phyloP scores from a whole-genome alignment of 1,140 invertebrate genomes.

The Ruditapes philippinarum region DNA sequence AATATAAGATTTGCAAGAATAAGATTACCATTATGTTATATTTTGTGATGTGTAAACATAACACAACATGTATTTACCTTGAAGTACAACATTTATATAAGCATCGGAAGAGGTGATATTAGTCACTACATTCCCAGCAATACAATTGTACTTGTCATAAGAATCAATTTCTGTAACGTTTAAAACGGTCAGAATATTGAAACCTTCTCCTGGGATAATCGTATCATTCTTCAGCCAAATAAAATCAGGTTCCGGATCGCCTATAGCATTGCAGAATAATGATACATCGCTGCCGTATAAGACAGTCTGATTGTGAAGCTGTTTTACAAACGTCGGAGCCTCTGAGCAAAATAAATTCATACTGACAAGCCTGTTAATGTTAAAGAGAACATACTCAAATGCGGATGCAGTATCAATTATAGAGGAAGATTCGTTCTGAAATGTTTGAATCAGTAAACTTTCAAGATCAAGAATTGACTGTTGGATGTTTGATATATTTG shows the following conservation, averaged over 20 bases:
- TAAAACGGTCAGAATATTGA: neutral
- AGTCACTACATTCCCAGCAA: too few relatives aligned
- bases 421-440: too few relatives aligned
- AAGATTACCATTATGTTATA: too few relatives aligned
- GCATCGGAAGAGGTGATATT: slow-evolving; percentile 13
- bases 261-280: neutral
- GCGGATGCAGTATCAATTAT: neutral
- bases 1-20: too few relatives aligned
- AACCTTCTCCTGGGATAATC: neutral
- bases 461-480: neutral
- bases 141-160: too few relatives aligned
- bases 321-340: neutral
- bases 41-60: too few relatives aligned
- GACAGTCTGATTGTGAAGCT: too few relatives aligned
- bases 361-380: neutral
- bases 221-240: slow-evolving; percentile 8
- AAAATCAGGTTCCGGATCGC: neutral
- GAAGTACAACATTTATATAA: neutral
- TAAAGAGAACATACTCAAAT: neutral
- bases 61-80: too few relatives aligned
- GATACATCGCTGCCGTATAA: too few relatives aligned
- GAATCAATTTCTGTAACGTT: slow-evolving; percentile 8
- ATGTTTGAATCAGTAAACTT: too few relatives aligned
- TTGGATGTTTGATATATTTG: slow-evolving; percentile 14
- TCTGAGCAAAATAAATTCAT: slow-evolving; percentile 18